Percentiles rank a stretch among this genome's conserved stretches.
phyloP scores from a whole-genome alignment of 2,797 vertebrate species.

The Xerus rutilus region DNA sequence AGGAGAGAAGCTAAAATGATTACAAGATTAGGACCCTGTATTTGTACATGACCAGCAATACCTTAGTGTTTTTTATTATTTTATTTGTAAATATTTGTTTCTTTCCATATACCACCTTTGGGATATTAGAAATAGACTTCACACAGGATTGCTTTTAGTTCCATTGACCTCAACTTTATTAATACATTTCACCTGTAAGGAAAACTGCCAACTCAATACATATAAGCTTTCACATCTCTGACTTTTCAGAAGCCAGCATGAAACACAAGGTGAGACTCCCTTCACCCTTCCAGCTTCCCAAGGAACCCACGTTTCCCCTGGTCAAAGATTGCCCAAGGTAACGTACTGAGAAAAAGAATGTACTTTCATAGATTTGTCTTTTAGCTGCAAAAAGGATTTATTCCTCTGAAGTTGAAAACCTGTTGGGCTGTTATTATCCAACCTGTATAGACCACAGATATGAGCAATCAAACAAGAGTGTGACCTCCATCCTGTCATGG shows the following conservation, averaged over 20 bases:
- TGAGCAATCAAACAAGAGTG: background rate
- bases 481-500: background rate
- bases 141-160: background rate
- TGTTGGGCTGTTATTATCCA: background rate
- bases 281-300: background rate
- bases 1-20: background rate
- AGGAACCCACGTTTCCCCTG: background rate
- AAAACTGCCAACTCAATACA: background rate
- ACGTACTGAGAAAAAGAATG: slow-evolving; percentile 17
- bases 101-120: background rate
- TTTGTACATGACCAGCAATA: background rate
- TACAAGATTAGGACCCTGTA: background rate
- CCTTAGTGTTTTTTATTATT: background rate
- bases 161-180: background rate
- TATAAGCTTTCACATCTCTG: background rate
- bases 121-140: slow-evolving; percentile 25
- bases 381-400: background rate
- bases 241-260: slow-evolving; percentile 43
- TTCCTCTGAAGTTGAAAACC: slow-evolving; percentile 18
- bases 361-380: background rate
- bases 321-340: background rate
- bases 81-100: slow-evolving; percentile 7
- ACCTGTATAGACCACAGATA: background rate
- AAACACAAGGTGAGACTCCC: background rate
- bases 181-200: slow-evolving; percentile 23